These are phyloP conservation scores for Centropristis striata DNA, from an alignment of 2,113 vertebrate species.

Conservation along the genomic window DNA sequence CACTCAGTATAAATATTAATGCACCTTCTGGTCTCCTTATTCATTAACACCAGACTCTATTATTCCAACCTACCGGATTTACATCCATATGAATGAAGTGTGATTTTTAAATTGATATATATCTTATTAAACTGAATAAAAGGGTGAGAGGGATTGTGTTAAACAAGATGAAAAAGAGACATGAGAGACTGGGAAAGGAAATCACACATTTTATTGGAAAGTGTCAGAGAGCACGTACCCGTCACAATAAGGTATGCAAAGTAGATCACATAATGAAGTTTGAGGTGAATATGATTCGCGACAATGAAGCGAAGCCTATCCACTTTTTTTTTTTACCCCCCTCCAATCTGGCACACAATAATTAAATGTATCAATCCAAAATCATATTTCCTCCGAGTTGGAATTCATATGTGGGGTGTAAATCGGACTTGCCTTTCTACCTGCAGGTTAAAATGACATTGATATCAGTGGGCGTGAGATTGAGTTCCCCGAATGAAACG, in stretches of 20 bases:
- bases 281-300: conserved; percentile 56
- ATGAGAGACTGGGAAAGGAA: conserved; percentile 42
- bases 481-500: conserved; percentile 60
- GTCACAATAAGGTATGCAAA: conserved; percentile 76
- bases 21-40: background rate
- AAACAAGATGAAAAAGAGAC: conserved; percentile 47
- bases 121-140: conserved; percentile 19
- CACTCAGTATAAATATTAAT: background rate
- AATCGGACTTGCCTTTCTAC: conserved; percentile 42
- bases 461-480: conserved; percentile 49
- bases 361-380: conserved; percentile 68
- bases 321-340: conserved; percentile 21
- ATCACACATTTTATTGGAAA: conserved; percentile 77
- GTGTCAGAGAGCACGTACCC: conserved; percentile 61
- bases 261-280: conserved; percentile 69
- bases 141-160: conserved; percentile 1
- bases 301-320: conserved; percentile 49
- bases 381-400: conserved; percentile 66
- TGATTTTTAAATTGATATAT: conserved; percentile 2
- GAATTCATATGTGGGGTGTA: conserved; percentile 43
- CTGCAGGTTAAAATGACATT: conserved; percentile 66
- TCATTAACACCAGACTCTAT: conserved; percentile 33
- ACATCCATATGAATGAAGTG: conserved; percentile 22
- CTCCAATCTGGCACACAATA: conserved; percentile 44
- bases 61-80: background rate